Evolutionary conservation across 2,797 vertebrate species (phyloP), one percentile per base, ranked within the genome.

Genomic region (Peromyscus nudipes): DNA sequence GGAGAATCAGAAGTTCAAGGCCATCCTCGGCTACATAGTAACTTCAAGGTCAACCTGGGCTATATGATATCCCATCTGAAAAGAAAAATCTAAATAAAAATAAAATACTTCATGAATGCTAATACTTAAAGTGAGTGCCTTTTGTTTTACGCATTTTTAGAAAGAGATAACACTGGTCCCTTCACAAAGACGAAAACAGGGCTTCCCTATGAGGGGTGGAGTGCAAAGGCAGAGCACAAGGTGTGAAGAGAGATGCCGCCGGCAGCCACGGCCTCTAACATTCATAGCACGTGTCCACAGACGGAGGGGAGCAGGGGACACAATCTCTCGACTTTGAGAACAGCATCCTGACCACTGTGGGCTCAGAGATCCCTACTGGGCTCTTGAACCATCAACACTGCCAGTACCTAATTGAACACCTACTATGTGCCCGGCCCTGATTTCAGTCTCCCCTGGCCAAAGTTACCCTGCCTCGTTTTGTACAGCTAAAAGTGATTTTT

Each of bases 261-360:
- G 34, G 27, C 16, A 27, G 10, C 31, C 46, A 1, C 1, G 8
- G 64, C 0, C 17, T 8, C 21, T 12, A 1, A 40, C 31, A 37
- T 19, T n/a, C 13, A 2, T 8, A 52, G 12, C 2, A 1, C 0
- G 0, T 29, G 0, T 73, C 60, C 79, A 14, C 4, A 0, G 40
- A 46, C 1, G 0, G 25, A 4, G 1, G 31, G 29, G 34, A 40
- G 13, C 34, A 9, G n/a, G n/a, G 16, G 0, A 6, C 34, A 6
- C n/a, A 77, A 9, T 25, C 31, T 34, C 0, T 37, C 64, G 27
- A 21, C 11, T 84, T 2, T 27, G 89, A 64, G 34, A 60, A 37
- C 27, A 13, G 82, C 1, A 3, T 16, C 46, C 69, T 55, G 52
- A 43, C 17, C 69, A 27, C 14, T 6, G 16, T 60, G 8, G n/a